Evolutionary conservation across 2,797 vertebrate genomes (phyloP).

Genomic region (Myripristis murdjan): DNA sequence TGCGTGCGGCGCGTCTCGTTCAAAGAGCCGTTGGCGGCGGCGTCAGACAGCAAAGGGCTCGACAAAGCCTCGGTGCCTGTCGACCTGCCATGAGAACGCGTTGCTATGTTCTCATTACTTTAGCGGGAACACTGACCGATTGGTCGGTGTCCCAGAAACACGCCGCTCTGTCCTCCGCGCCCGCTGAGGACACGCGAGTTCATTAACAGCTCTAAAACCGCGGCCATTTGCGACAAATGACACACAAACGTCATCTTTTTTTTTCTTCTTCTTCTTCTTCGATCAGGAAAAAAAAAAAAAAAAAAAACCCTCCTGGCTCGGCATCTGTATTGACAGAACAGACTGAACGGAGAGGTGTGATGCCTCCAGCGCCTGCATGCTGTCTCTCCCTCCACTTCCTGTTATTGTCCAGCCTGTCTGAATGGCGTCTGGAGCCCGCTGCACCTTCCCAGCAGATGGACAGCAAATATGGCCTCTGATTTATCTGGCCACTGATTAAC

Average conservation of each 20-base stretch:
- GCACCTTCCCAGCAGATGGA: constrained; percentile 88
- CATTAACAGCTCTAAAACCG: background rate
- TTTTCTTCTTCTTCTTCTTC: constrained; percentile 8
- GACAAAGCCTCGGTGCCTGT: too few species aligned
- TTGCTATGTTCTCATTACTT: too few species aligned
- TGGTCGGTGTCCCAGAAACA: background rate
- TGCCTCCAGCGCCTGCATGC: constrained; percentile 66
- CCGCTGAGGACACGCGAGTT: background rate
- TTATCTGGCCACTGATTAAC: constrained; percentile 87
- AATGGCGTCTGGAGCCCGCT: constrained; percentile 77
- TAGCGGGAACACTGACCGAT: background rate
- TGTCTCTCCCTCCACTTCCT: constrained; percentile 77
- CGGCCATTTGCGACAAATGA: background rate
- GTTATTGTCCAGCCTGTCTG: constrained; percentile 82
- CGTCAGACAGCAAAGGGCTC: too few species aligned
- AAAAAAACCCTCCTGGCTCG: constrained; percentile 23
- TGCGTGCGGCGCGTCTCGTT: too few species aligned
- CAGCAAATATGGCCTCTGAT: constrained; percentile 86
- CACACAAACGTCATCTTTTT: constrained; percentile 26
- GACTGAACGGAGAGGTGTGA: constrained; percentile 67
- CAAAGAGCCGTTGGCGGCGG: too few species aligned
- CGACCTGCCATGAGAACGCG: too few species aligned
- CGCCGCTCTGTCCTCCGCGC: background rate
- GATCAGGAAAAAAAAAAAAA: background rate
- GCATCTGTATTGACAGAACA: constrained; percentile 64